Percentiles rank a stretch among this genome's conserved stretches.
Conservation (phyloP, 64 coral and sea anemone species). For the Montipora sp. region DNA sequence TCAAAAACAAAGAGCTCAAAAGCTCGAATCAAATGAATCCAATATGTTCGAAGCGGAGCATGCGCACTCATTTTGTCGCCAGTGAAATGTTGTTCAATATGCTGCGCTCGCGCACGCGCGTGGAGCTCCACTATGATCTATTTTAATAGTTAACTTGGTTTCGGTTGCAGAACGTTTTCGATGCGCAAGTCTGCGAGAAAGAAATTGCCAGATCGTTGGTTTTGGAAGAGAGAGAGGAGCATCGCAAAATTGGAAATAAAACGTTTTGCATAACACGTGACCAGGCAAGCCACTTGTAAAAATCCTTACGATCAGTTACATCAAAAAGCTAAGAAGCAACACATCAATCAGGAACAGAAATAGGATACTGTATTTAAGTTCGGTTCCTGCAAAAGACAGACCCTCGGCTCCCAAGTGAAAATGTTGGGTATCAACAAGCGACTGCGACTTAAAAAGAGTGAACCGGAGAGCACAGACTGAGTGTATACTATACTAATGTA, state of each 20-base stretch:
- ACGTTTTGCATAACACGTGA: no score
- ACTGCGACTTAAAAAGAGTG: not conserved
- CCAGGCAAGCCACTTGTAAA: no score
- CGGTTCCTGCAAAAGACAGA: not conserved
- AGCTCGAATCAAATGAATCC: no score
- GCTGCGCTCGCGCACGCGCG: not conserved
- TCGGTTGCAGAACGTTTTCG: no score
- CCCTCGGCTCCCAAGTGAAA: not conserved
- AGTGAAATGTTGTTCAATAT: conserved; percentile 14
- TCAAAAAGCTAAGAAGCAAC: no score
- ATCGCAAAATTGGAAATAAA: no score
- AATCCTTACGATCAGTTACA: no score
- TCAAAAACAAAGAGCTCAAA: no score
- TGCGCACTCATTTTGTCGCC: not conserved
- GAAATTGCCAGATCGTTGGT: no score
- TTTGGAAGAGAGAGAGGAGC: no score
- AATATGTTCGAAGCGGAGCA: not conserved
- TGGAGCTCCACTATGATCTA: not conserved
- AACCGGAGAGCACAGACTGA: conserved; percentile 2
- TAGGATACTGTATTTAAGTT: not conserved
- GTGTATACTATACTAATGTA: conserved; percentile 11
- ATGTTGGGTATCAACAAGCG: conserved; percentile 1
- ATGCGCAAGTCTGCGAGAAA: no score
- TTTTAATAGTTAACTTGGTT: not conserved
- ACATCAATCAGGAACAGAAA: not conserved